Evolutionary conservation across 2,797 vertebrate genomes (phyloP).

Genomic region (Yasuhikotakia modesta): DNA sequence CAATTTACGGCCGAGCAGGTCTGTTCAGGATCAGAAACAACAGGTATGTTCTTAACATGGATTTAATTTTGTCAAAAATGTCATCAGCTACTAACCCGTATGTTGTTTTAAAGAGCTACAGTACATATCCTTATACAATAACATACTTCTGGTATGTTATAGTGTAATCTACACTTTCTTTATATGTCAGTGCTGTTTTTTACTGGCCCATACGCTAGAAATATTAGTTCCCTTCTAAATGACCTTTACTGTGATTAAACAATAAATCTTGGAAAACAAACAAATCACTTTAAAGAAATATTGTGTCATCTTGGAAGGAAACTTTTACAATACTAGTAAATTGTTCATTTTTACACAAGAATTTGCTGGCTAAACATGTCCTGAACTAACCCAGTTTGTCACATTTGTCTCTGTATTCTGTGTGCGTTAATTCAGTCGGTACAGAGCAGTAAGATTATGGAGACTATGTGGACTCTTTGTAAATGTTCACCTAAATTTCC

Average conservation of each 20-base stretch:
- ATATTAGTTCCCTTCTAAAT: neutral
- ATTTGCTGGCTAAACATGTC: neutral
- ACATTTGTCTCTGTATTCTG: neutral
- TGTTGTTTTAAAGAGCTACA: neutral
- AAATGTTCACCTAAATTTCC: slow-evolving; percentile 31
- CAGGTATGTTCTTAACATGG: slow-evolving; percentile 78
- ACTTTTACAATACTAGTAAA: neutral
- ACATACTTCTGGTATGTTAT: neutral
- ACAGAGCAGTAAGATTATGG: neutral
- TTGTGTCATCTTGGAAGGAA: neutral
- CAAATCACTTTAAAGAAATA: neutral
- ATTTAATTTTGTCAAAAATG: neutral
- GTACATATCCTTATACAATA: neutral
- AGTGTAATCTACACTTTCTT: neutral
- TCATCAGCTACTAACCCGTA: neutral
- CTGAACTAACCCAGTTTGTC: neutral
- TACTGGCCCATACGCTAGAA: neutral
- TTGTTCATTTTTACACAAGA: neutral
- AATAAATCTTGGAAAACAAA: neutral
- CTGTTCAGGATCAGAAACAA: slow-evolving; percentile 90
- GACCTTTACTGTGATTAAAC: neutral
- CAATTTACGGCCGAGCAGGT: slow-evolving; percentile 83
- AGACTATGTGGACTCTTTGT: slow-evolving; percentile 2
- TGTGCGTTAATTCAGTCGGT: slow-evolving; percentile 1
- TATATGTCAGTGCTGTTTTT: neutral